A percentile compares a stretch with the other conserved stretches of the same genome.
Conservation (phyloP, 2,888 invertebrate genomes). For the Leptogaster cylindrica region DNA sequence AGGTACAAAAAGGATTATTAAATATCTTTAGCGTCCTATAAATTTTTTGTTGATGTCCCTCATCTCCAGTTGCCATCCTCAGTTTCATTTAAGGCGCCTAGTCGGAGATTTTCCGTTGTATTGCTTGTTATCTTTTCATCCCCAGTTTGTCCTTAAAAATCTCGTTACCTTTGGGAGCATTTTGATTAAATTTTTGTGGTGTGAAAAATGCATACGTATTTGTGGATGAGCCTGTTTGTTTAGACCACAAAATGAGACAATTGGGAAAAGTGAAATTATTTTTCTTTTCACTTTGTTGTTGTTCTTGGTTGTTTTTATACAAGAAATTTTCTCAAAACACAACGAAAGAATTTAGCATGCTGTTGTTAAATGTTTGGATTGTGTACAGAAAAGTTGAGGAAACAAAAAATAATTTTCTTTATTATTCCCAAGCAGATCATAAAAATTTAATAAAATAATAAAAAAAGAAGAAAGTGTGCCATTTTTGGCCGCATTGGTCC, state of each 20-base stretch:
- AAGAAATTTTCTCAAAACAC: background rate
- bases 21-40: too few relatives aligned
- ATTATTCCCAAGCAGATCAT: slow-evolving; percentile 33
- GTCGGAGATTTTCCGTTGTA: too few relatives aligned
- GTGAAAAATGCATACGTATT: slow-evolving; percentile 19
- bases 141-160: too few relatives aligned
- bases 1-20: too few relatives aligned
- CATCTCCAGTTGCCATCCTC: too few relatives aligned
- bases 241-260: slow-evolving; percentile 6
- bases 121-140: too few relatives aligned
- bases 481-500: slow-evolving; percentile 20
- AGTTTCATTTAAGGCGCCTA: too few relatives aligned
- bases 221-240: background rate
- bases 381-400: slow-evolving; percentile 1
- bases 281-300: background rate
- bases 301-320: background rate
- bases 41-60: too few relatives aligned
- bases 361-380: slow-evolving; percentile 30
- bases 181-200: slow-evolving; percentile 28
- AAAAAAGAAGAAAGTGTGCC: slow-evolving; percentile 13
- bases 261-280: slow-evolving; percentile 6
- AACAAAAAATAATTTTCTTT: slow-evolving; percentile 36
- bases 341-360: slow-evolving; percentile 10
- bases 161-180: background rate
- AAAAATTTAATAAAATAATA: slow-evolving; percentile 38